These are phyloP conservation scores for Chelon labrosus DNA, from an alignment of 2,797 vertebrate genomes.

Conservation along the genomic window DNA sequence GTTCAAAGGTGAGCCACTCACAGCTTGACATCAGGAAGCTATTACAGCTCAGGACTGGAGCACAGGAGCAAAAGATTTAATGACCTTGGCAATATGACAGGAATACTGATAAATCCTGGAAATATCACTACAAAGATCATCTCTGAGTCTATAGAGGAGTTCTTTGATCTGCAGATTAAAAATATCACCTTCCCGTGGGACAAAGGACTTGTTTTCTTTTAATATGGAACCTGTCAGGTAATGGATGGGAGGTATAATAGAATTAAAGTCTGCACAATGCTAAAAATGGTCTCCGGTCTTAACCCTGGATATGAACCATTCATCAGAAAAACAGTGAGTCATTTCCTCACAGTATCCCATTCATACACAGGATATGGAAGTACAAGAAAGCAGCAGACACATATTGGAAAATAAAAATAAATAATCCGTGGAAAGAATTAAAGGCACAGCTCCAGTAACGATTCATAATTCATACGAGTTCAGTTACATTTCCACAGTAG, in stretches of 20 bases:
- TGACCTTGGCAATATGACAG: slow-evolving; percentile 49
- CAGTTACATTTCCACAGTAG: slow-evolving; percentile 46
- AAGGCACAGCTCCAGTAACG: slow-evolving; percentile 26
- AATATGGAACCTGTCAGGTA: slow-evolving; percentile 2
- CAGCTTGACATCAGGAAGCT: slow-evolving; percentile 64
- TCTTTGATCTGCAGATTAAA: slow-evolving; percentile 46
- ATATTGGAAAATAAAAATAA: slow-evolving; percentile 1
- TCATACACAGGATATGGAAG: background rate
- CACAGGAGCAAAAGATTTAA: slow-evolving; percentile 55
- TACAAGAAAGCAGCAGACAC: slow-evolving; percentile 10
- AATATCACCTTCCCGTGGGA: background rate
- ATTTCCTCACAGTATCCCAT: slow-evolving; percentile 1
- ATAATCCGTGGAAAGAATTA: slow-evolving; percentile 25
- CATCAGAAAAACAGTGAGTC: slow-evolving; percentile 8
- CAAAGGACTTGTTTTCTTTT: slow-evolving; percentile 7
- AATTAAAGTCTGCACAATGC: background rate
- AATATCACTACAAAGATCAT: slow-evolving; percentile 35
- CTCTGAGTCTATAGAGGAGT: background rate
- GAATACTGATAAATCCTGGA: slow-evolving; percentile 36
- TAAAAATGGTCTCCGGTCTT: slow-evolving; percentile 10
- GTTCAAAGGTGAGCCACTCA: slow-evolving; percentile 69
- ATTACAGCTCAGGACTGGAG: slow-evolving; percentile 57
- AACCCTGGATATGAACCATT: slow-evolving; percentile 5
- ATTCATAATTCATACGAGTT: slow-evolving; percentile 63
- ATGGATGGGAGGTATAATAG: background rate